Evolutionary conservation across 2,113 vertebrate genomes (phyloP).

Genomic region (Anser cygnoides): DNA sequence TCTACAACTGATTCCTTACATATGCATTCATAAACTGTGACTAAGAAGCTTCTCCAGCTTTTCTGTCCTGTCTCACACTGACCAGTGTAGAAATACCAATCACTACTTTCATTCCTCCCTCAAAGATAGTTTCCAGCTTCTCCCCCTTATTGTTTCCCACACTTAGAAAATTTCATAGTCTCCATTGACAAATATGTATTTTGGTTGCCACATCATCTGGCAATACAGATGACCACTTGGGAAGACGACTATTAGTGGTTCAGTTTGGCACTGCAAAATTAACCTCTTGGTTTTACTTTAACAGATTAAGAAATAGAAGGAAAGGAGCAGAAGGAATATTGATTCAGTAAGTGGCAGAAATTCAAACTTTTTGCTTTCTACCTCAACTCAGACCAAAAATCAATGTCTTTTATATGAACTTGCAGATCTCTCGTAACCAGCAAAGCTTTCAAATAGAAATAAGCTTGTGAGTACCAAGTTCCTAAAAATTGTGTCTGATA

Average conservation of each 20-base stretch:
- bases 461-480: not conserved
- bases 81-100: not conserved
- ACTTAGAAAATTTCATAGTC: not conserved
- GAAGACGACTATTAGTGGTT: not conserved
- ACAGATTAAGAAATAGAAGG: not conserved
- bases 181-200: not conserved
- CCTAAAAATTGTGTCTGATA: not conserved
- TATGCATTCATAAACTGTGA: not conserved
- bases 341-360: not conserved
- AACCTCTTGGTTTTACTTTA: not conserved
- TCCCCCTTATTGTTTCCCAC: not conserved
- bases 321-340: not conserved
- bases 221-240: not conserved
- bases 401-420: fast-evolving
- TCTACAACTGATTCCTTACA: not conserved
- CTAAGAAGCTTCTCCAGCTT: not conserved
- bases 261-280: not conserved
- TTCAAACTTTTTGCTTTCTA: not conserved
- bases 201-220: not conserved
- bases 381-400: not conserved
- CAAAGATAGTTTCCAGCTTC: not conserved
- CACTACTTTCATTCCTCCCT: not conserved
- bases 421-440: not conserved
- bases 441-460: not conserved
- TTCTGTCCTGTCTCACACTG: not conserved